Percentiles rank a stretch among this genome's conserved stretches.
These are phyloP conservation scores for Leistus spinibarbis DNA, from an alignment of 2,888 invertebrate genomes.

Conservation along the genomic window DNA sequence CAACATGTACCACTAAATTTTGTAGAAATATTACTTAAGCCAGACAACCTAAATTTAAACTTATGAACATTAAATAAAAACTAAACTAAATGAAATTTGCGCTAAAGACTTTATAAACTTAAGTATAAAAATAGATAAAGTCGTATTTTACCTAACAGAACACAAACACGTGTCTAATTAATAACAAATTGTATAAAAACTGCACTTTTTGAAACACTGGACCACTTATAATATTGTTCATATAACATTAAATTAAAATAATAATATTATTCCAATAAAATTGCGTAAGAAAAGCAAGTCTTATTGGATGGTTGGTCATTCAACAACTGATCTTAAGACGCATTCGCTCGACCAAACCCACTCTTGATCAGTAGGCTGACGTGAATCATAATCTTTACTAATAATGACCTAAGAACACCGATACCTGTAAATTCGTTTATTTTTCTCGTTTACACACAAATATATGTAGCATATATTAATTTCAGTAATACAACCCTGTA, in stretches of 20 bases:
- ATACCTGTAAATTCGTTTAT: too few relatives aligned
- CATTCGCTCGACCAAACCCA: background rate
- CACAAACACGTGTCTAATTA: background rate
- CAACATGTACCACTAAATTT: background rate
- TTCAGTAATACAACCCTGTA: too few relatives aligned
- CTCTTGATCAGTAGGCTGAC: background rate
- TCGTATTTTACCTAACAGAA: too few relatives aligned
- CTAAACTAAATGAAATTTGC: too few relatives aligned
- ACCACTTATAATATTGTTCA: too few relatives aligned
- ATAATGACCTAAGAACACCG: background rate
- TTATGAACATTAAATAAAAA: background rate
- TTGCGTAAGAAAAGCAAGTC: background rate
- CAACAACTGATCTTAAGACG: background rate
- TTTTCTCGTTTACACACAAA: too few relatives aligned
- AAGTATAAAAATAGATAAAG: too few relatives aligned
- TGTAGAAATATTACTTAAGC: background rate
- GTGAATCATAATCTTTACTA: background rate
- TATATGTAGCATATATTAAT: too few relatives aligned
- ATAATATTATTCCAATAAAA: background rate
- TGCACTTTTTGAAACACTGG: background rate
- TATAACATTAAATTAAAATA: background rate
- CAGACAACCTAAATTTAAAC: background rate
- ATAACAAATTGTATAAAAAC: background rate
- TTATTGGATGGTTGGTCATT: background rate
- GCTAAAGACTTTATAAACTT: too few relatives aligned